Base-by-base conservation (phyloP, 2,113 vertebrate genomes). In the Anser cygnoides region DNA sequence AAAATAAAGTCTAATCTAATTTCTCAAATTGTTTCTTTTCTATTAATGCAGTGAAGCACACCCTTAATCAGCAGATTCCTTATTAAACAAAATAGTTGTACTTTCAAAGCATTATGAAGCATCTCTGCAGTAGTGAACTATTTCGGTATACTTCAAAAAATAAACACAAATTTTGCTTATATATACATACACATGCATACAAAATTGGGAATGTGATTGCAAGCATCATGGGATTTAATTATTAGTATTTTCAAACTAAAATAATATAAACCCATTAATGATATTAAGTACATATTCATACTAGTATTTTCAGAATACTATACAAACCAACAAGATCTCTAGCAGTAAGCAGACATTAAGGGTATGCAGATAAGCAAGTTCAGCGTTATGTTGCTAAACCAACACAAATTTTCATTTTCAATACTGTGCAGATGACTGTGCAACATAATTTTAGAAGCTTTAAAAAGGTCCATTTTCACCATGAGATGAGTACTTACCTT, bases 401-500 rank as follows among this genome's bases (percentile, higher is more conserved):
- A 76, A 33, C 20, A 73, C 14, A 72, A 80, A 50, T 25, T 50
- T 59, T 57, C 1, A 74, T 21, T 63, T 37, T 33, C 59, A 72
- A 81, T 9, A 49, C 11, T 1, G 0, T 26, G 67, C 15, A 71
- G 33, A 31, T 17, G 13, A 58, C 54, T 75, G 14, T 2, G 25
- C 50, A 75, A 33, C 37, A 62, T 1, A 7, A 16, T 68, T 93
- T 37, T 49, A 81, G 37, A 93, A 84, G 16, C 39, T 41, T 80
- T 72, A 61, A 71, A 57, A 71, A 76, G 22, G 67, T 25, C 55
- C 8, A 72, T 71, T 73, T 84, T 63, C 17, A 59, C 6, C 26
- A 62, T 1, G 1, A 75, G 37, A 85, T 21, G 16, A 66, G n/a
- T 59, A 96, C 96, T 98, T 98, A 98, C 99, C 98, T 99, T 99